Conservation (phyloP, 2,797 vertebrate genomes). For the Buphagus erythrorhynchus region DNA sequence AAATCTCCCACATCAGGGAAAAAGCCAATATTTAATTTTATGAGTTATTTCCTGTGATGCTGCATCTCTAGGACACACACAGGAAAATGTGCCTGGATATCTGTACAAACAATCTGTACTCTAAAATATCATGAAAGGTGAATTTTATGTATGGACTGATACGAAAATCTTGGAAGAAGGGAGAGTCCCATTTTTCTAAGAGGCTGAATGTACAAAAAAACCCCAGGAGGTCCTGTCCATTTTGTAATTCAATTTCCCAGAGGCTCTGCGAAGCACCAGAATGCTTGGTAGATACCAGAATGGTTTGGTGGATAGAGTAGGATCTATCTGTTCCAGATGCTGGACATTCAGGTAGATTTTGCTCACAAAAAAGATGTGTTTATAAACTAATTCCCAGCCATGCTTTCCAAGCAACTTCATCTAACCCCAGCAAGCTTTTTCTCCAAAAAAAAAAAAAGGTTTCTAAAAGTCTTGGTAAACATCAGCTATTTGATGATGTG, state of each 20-base stretch:
- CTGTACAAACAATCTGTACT: neutral
- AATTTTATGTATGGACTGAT: neutral
- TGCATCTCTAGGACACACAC: neutral
- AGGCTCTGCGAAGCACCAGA: neutral
- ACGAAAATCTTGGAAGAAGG: neutral
- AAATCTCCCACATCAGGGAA: neutral
- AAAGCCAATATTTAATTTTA: neutral
- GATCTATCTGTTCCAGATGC: neutral
- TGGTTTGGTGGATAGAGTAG: neutral
- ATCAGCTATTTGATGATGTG: neutral
- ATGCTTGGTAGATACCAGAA: neutral
- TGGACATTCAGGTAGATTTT: neutral
- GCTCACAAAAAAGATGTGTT: neutral
- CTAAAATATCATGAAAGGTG: neutral
- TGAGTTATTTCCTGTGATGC: neutral
- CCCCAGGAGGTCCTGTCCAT: neutral
- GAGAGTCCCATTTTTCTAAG: neutral
- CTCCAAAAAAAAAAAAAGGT: neutral
- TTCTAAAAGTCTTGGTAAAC: neutral
- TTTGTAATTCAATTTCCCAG: neutral
- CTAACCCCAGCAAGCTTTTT: neutral
- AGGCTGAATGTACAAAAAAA: neutral
- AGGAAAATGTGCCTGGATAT: neutral
- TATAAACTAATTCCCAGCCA: neutral
- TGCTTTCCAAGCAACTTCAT: neutral